phyloP scores from a whole-genome alignment of 1,140 invertebrate genomes.

The Vanessa atalanta region DNA sequence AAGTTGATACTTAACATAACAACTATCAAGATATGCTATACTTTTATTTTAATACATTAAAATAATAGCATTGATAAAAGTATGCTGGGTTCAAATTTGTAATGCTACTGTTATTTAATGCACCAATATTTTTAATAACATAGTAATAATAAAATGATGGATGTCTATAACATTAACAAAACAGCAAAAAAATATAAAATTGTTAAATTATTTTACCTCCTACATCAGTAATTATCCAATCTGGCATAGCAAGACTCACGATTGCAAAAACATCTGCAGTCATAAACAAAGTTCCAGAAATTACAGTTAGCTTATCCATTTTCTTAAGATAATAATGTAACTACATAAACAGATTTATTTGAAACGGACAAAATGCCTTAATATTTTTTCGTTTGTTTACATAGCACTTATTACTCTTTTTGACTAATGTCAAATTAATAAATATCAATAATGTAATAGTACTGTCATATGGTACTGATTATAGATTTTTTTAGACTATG shows the following conservation, averaged over 20 bases:
- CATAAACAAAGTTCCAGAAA: constrained; percentile 95
- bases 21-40: too few relatives aligned
- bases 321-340: neutral
- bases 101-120: too few relatives aligned
- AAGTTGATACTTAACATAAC: too few relatives aligned
- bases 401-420: neutral
- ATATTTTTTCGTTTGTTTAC: constrained; percentile 5
- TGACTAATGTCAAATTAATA: too few relatives aligned
- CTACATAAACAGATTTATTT: neutral
- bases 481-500: too few relatives aligned
- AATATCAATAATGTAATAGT: too few relatives aligned
- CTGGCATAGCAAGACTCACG: constrained; percentile 94
- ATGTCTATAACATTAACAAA: neutral
- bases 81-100: too few relatives aligned
- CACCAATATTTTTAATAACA: too few relatives aligned
- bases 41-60: too few relatives aligned
- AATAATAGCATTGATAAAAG: too few relatives aligned
- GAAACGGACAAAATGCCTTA: neutral
- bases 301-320: constrained; percentile 96
- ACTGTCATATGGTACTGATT: too few relatives aligned
- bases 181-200: constrained; percentile 12
- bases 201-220: constrained; percentile 84
- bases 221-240: constrained; percentile 97
- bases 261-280: constrained; percentile 96
- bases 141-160: too few relatives aligned